Conservation (phyloP, 2,888 invertebrate species). For the Strigamia crassipes region DNA sequence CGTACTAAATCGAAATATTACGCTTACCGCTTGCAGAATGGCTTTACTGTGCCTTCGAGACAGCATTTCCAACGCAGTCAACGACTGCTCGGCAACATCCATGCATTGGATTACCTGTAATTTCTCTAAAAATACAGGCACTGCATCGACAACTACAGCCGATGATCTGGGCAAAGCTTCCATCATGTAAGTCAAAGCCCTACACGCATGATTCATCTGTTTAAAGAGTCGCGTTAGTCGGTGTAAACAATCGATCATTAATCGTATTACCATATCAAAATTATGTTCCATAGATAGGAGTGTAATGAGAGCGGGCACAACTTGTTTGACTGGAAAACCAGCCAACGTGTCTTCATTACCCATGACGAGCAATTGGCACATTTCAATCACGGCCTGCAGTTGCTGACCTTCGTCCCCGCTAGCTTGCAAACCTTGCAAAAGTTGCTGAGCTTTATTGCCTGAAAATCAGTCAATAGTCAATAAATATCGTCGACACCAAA, state of each 20-base stretch:
- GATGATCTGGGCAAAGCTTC: constrained; percentile 96
- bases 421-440: constrained; percentile 88
- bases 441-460: constrained; percentile 84
- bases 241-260: no score
- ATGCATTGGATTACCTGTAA: constrained; percentile 97
- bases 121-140: constrained; percentile 95
- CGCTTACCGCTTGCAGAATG: constrained; percentile 83
- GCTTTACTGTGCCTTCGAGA: constrained; percentile 95
- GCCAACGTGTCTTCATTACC: constrained; percentile 98
- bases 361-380: constrained; percentile 98
- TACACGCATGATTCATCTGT: constrained; percentile 97
- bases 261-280: constrained; percentile 81
- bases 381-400: constrained; percentile 93
- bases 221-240: constrained; percentile 45
- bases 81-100: constrained; percentile 98
- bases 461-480: not conserved
- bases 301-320: constrained; percentile 91
- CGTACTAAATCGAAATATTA: not conserved
- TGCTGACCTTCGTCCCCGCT: constrained; percentile 94
- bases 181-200: constrained; percentile 98
- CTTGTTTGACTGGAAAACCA: constrained; percentile 97
- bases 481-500: not conserved
- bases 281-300: constrained; percentile 96
- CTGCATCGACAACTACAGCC: constrained; percentile 93
- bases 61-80: constrained; percentile 95